Percentiles rank a stretch among this genome's conserved stretches.
Evolutionary conservation across 2,113 vertebrate species (phyloP).

Genomic region (Lamprotornis superbus): DNA sequence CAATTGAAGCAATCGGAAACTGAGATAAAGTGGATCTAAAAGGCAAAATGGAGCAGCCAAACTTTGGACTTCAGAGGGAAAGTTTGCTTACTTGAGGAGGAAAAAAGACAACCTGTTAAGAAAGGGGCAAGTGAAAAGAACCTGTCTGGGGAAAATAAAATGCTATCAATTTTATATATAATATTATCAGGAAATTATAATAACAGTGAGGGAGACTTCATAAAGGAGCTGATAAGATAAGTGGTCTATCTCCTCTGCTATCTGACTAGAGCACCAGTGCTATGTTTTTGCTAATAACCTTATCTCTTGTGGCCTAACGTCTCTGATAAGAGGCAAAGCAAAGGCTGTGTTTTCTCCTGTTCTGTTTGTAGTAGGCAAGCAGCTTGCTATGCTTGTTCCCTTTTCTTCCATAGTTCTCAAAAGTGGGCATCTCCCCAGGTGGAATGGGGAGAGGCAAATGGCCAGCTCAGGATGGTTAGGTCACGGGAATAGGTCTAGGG

Average conservation of each 20-base stretch:
- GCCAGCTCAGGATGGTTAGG: background rate
- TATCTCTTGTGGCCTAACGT: constrained; percentile 51
- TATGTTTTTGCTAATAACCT: constrained; percentile 46
- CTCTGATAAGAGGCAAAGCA: constrained; percentile 38
- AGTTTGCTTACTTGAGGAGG: background rate
- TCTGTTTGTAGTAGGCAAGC: background rate
- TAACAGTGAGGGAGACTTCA: background rate
- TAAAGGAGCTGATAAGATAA: constrained; percentile 56
- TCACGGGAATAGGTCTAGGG: fast-evolving
- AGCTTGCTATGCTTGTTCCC: background rate
- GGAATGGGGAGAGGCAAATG: background rate
- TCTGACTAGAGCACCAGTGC: constrained; percentile 32
- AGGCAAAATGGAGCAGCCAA: background rate
- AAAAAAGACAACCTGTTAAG: background rate
- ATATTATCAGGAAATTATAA: constrained; percentile 54
- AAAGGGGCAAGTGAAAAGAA: constrained; percentile 33
- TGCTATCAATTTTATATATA: constrained; percentile 8
- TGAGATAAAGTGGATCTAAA: background rate
- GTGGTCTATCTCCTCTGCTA: background rate
- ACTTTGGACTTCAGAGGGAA: background rate
- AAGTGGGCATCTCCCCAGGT: background rate
- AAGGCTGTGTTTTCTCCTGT: background rate
- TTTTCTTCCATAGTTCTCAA: background rate
- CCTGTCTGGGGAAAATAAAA: constrained; percentile 5
- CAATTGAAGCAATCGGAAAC: background rate